Percentiles rank a stretch among this genome's conserved stretches.
Conservation (phyloP, 2,888 invertebrate genomes). For the Eristalis pertinax region DNA sequence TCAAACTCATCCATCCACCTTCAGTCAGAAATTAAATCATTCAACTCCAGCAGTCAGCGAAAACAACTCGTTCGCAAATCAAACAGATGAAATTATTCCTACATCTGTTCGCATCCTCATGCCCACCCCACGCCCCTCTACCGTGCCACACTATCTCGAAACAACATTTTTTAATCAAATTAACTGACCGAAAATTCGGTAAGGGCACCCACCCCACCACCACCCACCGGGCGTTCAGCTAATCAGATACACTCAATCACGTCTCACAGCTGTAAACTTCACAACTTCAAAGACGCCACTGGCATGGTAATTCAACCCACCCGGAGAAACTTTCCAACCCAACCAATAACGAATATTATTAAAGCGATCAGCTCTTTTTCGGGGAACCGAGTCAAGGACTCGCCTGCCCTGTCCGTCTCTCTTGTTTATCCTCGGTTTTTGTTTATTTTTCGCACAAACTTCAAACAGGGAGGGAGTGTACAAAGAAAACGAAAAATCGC, state of each 20-base stretch:
- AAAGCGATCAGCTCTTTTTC: constrained; percentile 52
- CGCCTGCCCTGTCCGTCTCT: neutral
- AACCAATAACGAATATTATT: constrained; percentile 64
- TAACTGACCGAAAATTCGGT: constrained; percentile 44
- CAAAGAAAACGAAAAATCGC: constrained; percentile 18
- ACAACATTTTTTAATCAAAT: constrained; percentile 36
- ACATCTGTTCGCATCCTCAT: constrained; percentile 20
- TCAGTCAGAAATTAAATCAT: neutral
- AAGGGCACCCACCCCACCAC: neutral
- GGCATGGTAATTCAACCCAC: constrained; percentile 31
- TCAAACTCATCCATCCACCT: neutral
- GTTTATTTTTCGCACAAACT: constrained; percentile 37
- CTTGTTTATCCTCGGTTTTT: constrained; percentile 14
- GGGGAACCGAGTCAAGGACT: constrained; percentile 33
- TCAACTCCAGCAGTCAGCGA: neutral
- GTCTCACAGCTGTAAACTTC: constrained; percentile 3
- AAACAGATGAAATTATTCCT: constrained; percentile 18
- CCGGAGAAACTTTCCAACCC: constrained; percentile 13
- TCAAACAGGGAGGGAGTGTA: constrained; percentile 5
- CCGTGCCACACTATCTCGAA: neutral
- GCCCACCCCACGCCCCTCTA: neutral
- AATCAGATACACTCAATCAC: constrained; percentile 67
- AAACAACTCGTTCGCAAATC: neutral
- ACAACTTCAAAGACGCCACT: constrained; percentile 62
- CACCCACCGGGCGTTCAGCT: constrained; percentile 5